These are phyloP conservation scores for Eupithecia subumbrata DNA, from an alignment of 2,888 invertebrate genomes.

Conservation along the genomic window DNA sequence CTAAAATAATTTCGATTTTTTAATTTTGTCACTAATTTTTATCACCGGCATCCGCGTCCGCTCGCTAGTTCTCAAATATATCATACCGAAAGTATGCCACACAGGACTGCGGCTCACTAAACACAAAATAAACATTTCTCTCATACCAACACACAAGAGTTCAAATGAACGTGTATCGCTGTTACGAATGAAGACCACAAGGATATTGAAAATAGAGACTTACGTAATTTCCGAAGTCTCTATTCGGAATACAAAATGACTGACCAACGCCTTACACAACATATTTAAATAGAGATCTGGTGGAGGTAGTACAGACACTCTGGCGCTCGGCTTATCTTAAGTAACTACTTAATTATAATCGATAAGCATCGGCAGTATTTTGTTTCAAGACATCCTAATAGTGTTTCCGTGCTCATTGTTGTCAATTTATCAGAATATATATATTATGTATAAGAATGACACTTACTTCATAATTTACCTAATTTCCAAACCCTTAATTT, in stretches of 20 bases:
- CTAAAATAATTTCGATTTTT: slow-evolving; percentile 80
- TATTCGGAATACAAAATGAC: slow-evolving; percentile 72
- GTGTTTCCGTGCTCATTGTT: slow-evolving; percentile 82
- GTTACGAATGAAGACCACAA: slow-evolving; percentile 83
- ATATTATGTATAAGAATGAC: slow-evolving; percentile 66
- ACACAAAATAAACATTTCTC: slow-evolving; percentile 61
- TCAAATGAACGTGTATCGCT: slow-evolving; percentile 77
- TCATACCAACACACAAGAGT: slow-evolving; percentile 65
- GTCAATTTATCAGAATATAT: slow-evolving; percentile 64
- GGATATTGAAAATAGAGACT: slow-evolving; percentile 74
- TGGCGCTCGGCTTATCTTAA: slow-evolving; percentile 67
- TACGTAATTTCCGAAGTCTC: slow-evolving; percentile 54
- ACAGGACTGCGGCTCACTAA: slow-evolving; percentile 69
- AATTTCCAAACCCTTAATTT: slow-evolving; percentile 76
- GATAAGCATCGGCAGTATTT: slow-evolving; percentile 79
- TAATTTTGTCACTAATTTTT: slow-evolving; percentile 80
- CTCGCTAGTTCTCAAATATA: slow-evolving; percentile 81
- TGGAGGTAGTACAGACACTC: slow-evolving; percentile 24
- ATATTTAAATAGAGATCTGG: background rate
- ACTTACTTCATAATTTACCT: slow-evolving; percentile 79
- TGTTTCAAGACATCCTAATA: slow-evolving; percentile 77
- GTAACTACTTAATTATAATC: slow-evolving; percentile 61
- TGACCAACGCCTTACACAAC: slow-evolving; percentile 49
- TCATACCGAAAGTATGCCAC: slow-evolving; percentile 73
- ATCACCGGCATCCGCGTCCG: slow-evolving; percentile 81